Percentiles rank a stretch among this genome's conserved stretches.
Conservation (phyloP, 2,888 invertebrate genomes). For the Germaria angustata region DNA sequence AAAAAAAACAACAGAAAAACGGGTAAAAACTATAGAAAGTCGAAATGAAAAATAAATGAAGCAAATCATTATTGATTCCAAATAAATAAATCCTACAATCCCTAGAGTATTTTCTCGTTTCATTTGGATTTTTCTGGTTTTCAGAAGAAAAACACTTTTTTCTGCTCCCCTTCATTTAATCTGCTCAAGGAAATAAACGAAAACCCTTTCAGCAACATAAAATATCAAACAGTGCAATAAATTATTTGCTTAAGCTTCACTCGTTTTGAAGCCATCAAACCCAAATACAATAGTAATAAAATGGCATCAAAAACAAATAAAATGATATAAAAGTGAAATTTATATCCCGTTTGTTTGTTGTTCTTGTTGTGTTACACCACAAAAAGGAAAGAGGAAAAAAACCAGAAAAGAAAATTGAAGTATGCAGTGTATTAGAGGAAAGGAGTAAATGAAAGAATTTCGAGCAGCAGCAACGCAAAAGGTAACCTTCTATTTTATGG, state of each 20-base stretch:
- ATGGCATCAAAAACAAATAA: conserved; percentile 25
- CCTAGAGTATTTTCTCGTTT: conserved; percentile 26
- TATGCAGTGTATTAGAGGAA: neutral
- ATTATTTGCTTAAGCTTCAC: conserved; percentile 6
- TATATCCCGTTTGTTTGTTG: conserved; percentile 2
- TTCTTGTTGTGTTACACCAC: conserved; percentile 9
- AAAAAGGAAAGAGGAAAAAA: neutral
- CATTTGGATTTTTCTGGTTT: neutral
- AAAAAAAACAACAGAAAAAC: neutral
- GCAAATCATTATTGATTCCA: conserved; percentile 29
- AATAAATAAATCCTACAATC: conserved; percentile 41
- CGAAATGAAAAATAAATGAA: conserved; percentile 54
- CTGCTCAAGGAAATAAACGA: conserved; percentile 24
- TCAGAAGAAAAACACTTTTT: neutral
- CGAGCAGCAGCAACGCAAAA: neutral
- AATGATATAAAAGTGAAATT: conserved; percentile 44
- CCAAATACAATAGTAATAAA: conserved; percentile 31
- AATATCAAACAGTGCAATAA: conserved; percentile 20
- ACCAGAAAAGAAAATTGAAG: no score
- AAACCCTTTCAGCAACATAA: conserved; percentile 20
- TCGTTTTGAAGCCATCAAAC: neutral
- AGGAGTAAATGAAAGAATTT: neutral
- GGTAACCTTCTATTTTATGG: conserved; percentile 10
- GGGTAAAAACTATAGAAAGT: neutral
- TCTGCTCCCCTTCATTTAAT: conserved; percentile 27